Evolutionary conservation across 2,113 vertebrate genomes (phyloP), one percentile per base, ranked within the genome.

Genomic region (Acrocephalus kingi): DNA sequence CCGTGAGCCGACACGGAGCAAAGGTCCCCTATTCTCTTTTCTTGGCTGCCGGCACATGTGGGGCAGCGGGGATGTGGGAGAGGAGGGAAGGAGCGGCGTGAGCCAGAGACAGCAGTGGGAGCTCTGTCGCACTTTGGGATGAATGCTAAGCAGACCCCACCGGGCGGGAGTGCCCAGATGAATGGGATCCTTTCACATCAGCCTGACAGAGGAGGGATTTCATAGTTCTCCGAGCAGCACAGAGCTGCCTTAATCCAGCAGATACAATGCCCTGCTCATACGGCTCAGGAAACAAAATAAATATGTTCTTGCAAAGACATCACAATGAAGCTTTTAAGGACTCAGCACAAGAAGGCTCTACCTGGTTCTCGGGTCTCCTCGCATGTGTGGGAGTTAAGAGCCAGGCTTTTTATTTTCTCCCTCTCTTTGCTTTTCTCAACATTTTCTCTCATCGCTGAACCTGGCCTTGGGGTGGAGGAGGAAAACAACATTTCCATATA

Each of bases 271-370:
- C 81, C 95, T 94, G 95, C 97, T 98, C 97, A 98, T 96, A 96
- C 81, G 30, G 95, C 95, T 97, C 96, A 91, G 97, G 95, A 97
- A 97, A 97, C 96, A 96, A 97, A 97, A 98, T 97, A 97, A 98
- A 98, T 96, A 97, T 39, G 62, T 93, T 89, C 78, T 89, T 67
- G 85, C 82, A 49, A 94, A 93, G 90, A 67, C 89, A 96, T 96
- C 89, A 97, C 96, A 97, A 97, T 77, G 95, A 82, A 90, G 88
- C 96, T 96, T 98, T 97, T 91, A 97, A 97, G 91, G 59, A 49
- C 87, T 93, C 16, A 7, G 39, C 39, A n/a, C 2, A 13, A 81
- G 95, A 54, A 94, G 62, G 69, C 64, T 88, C 87, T 97, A 96
- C 95, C 95, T 94, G 90, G 55, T 77, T 83, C 69, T 87, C 0